Base-by-base conservation (phyloP, 2,888 invertebrate genomes). In the Apamea sordens region DNA sequence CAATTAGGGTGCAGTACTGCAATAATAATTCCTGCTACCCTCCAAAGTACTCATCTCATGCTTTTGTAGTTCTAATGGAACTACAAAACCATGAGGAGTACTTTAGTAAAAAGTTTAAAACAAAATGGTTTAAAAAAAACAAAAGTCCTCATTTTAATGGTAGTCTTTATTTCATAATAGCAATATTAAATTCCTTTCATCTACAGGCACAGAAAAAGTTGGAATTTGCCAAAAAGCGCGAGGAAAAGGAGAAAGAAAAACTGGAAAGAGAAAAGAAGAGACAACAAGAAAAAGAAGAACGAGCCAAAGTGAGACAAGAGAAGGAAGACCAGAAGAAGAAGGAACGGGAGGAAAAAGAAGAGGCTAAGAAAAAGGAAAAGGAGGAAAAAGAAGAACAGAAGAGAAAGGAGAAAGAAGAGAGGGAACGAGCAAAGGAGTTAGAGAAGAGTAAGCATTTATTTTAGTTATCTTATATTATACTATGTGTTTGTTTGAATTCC, bases 141-240 rank as follows among this genome's bases (percentile, higher is more conserved):
- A 77, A 50, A 32, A 78, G n/a, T 28, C 18, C 21, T 5, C 11
- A 6, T 44, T 71, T 79, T 44, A 11, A 6, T 6, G 15, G 0
- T n/a, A 4, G 6, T 24, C 1, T 53, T 64, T 64, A 70, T 64
- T 64, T 44, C 3, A 10, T 32, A 28, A 15, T 15, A 50, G 21
- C 8, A 41, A 41, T n/a, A 36, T 36, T 24, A 53, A 24, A 18
- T 2, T 41, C 0, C 15, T 47, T n/a, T 47, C 10, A 24, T n/a
- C 0, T 93, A 32, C 89, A 97, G 95, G 73, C 97, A 5, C 97
- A 97, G 91, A 98, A 97, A 90, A 97, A 97, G 91, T 80, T 97
- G 69, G 97, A 97, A 90, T 97, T 95, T 28, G 96, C 97, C 11
- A 97, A 97, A 89, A 97, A 96, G 90, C 97, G 94, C 65, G 97